phyloP scores from a whole-genome alignment of 2,888 invertebrate genomes.

The Acleris holmiana region DNA sequence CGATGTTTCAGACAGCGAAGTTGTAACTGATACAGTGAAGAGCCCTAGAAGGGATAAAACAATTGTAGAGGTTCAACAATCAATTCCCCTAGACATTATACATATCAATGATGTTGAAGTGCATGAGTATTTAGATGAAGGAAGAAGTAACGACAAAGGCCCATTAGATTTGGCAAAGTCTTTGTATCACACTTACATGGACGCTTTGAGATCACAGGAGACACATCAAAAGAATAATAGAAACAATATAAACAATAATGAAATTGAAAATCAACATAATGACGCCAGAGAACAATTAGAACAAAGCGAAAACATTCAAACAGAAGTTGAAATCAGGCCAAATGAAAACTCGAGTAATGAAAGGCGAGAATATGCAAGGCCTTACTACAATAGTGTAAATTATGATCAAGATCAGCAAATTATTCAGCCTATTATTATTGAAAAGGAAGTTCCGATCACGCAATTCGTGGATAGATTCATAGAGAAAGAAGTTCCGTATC shows the following conservation, averaged over 20 bases:
- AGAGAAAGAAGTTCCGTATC: conserved; percentile 74
- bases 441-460: conserved; percentile 76
- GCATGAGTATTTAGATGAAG: conserved; percentile 74
- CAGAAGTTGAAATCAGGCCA: conserved; percentile 60
- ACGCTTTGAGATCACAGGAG: conserved; percentile 68
- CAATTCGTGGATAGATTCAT: conserved; percentile 74
- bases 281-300: conserved; percentile 61
- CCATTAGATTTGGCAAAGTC: conserved; percentile 58
- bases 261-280: conserved; percentile 46
- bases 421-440: conserved; percentile 75
- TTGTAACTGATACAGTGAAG: conserved; percentile 64
- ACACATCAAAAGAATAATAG: conserved; percentile 66
- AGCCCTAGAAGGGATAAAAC: conserved; percentile 76
- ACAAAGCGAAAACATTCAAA: conserved; percentile 64
- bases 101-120: conserved; percentile 78
- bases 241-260: conserved; percentile 53
- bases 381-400: conserved; percentile 53
- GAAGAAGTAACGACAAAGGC: conserved; percentile 62
- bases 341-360: conserved; percentile 54
- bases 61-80: conserved; percentile 87
- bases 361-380: conserved; percentile 55
- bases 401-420: conserved; percentile 61
- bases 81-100: conserved; percentile 82
- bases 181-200: conserved; percentile 65
- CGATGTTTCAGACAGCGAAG: conserved; percentile 71